These are phyloP conservation scores for Tonatia bakeri DNA, from an alignment of 2,113 vertebrate genomes.

Conservation along the genomic window DNA sequence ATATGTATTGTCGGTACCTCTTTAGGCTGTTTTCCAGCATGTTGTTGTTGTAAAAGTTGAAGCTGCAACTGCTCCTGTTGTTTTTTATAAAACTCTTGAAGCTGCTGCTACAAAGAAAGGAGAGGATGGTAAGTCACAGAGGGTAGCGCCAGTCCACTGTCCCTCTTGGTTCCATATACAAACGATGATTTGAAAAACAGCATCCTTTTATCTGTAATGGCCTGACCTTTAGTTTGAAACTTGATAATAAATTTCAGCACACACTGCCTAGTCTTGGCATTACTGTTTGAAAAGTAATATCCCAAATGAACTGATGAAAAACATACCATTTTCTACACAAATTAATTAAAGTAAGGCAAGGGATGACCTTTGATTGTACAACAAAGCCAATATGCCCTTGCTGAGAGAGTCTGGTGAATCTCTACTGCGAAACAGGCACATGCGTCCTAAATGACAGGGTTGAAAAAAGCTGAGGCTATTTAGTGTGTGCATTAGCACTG, in stretches of 20 bases:
- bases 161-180: conserved; percentile 77
- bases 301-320: conserved; percentile 88
- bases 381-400: conserved; percentile 84
- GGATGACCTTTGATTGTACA: conserved; percentile 86
- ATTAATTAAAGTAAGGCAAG: conserved; percentile 88
- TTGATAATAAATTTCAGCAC: conserved; percentile 84
- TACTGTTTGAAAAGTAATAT: conserved; percentile 88
- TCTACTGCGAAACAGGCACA: conserved; percentile 66
- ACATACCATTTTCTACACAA: conserved; percentile 87
- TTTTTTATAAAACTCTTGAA: conserved; percentile 99
- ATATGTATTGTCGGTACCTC: conserved; percentile 91
- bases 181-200: conserved; percentile 85
- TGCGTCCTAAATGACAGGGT: conserved; percentile 72
- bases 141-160: conserved; percentile 71
- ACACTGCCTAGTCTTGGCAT: conserved; percentile 85
- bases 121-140: conserved; percentile 79
- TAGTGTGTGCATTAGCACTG: not conserved
- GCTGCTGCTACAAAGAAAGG: conserved; percentile 94
- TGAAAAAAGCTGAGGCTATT: conserved; percentile 64
- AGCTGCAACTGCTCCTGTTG: conserved; percentile 99
- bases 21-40: conserved; percentile 98
- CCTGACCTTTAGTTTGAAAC: conserved; percentile 87
- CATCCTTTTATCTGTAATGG: conserved; percentile 86
- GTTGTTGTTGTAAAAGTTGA: conserved; percentile 98
- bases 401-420: conserved; percentile 77